Conservation (phyloP, 2,113 vertebrate species). For the Ornithorhynchus anatinus region DNA sequence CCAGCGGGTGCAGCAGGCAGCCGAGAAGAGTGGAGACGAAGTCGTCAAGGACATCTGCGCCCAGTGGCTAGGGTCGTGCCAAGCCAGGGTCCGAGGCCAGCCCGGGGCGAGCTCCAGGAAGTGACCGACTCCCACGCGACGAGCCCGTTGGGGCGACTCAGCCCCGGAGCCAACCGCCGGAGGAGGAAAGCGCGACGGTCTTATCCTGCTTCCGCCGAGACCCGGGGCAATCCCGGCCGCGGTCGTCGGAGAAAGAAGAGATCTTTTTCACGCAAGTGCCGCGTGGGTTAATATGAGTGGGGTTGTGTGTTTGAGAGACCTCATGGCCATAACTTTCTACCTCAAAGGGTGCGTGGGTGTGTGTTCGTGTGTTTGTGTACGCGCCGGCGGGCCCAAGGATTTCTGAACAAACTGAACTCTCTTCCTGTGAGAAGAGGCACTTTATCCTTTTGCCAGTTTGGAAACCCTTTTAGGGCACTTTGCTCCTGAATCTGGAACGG, state of each 20-base stretch:
- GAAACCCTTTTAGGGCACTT: constrained; percentile 6
- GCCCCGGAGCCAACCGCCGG: background rate
- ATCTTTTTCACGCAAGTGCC: constrained; percentile 70
- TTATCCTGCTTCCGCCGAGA: background rate
- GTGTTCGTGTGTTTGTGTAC: background rate
- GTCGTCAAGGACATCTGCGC: constrained; percentile 90
- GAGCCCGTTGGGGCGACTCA: rapidly evolving
- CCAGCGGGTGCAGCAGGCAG: constrained; percentile 85
- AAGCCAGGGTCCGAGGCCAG: constrained; percentile 60
- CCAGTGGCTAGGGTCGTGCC: constrained; percentile 90
- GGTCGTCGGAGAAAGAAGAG: background rate
- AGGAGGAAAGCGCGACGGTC: background rate
- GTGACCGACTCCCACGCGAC: background rate
- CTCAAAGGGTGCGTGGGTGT: constrained; percentile 55
- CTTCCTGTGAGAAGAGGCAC: constrained; percentile 31
- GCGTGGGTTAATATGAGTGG: constrained; percentile 42
- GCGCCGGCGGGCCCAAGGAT: constrained; percentile 33
- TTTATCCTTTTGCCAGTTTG: constrained; percentile 19
- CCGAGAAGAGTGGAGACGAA: constrained; percentile 78
- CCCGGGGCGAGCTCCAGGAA: constrained; percentile 62
- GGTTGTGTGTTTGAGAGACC: constrained; percentile 38
- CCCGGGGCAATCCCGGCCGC: background rate
- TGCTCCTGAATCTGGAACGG: constrained; percentile 51
- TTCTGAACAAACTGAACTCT: constrained; percentile 31
- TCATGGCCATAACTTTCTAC: constrained; percentile 66